Base-by-base conservation (phyloP, 2,797 vertebrate genomes). In the Pipistrellus pipistrellus region DNA sequence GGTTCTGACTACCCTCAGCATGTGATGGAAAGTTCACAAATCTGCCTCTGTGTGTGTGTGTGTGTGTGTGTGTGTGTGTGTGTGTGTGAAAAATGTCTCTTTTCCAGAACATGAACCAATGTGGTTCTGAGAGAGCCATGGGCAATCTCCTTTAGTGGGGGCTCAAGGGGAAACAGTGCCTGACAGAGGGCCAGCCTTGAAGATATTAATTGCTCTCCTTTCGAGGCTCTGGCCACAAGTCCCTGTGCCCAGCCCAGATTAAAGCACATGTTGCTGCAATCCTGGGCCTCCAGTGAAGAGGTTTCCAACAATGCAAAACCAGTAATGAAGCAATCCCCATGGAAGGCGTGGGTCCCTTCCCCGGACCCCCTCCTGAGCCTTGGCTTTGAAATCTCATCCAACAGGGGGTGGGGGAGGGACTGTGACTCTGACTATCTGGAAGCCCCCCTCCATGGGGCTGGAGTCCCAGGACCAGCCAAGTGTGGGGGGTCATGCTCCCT, bases 271-370 rank as follows among this genome's bases (percentile, higher is more conserved):
- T 97, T 97, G 96, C 93, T 97, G 97, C 97, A 97, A 97, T 96
- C 96, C 92, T 84, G 87, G 97, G 97, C 97, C 97, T 97, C 97
- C 97, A 97, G 59, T 97, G 97, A 97, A 98, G 97, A 98, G 97
- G 96, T 96, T 97, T 97, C 98, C 97, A 98, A 97, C 95, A 98
- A 95, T 73, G 83, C 85, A 95, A 98, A 98, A 98, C 98, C 97
- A 97, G 98, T 97, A 97, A 98, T 98, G 97, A 97, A 97, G 98
- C 97, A 98, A 98, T 97, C 97, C 97, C 96, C 98, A 98, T 98
- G 97, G 97, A 98, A 97, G 97, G 93, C 96, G 30, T 21, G 11
- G 35, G 97, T 94, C 95, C 93, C 85, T 92, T 90, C 92, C 97
- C 38, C 1, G 13, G 27, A 80, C 35, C 1, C 69, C 20, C 23